Evolutionary conservation across 30 jellyfish, hydroid and myxozoan genomes (phyloP), one percentile per base, ranked within the genome.

Genomic region (Turritopsis dohrnii): DNA sequence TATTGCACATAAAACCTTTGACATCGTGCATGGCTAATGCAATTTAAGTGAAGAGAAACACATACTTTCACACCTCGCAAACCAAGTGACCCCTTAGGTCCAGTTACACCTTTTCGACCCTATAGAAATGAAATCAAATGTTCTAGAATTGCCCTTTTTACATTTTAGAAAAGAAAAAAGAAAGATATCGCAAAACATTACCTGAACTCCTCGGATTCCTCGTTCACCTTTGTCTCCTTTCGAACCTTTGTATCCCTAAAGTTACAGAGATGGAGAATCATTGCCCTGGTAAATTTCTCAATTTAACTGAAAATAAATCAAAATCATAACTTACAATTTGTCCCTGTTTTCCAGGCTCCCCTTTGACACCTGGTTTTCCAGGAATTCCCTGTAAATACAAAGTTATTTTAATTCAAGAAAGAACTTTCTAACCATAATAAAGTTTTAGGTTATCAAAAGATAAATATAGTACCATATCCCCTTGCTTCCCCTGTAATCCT

Each of bases 91-190:
- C 77, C 77, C 19, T 69, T 69, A 8, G 77, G 77, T 69, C 77
- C 77, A n/a, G 77, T n/a, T 8, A 69, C 77, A 69, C 77, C 77
- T 69, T 69, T 69, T 69, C 16, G 28, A n/a, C 77, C 77, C 77
- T 69, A 69, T 9, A 69, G 19, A 69, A 69, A 27, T 69, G 30
- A 0, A 69, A 66, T 9, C 28, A 69, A 19, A n/a, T 7, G 9
- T n/a, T 69, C 22, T 13, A 3, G 60, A 41, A 41, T 41, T 41
- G 5, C 60, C 5, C 60, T 41, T 41, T 41, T n/a, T 1, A 1
- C 77, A 69, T 69, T 7, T 8, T 16, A 7, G 19, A 0, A 7
- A 69, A 69, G 19, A 69, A 69, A 27, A 16, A 27, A 7, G 30
- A 69, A 69, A 0, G 19, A 69, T 69, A 69, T 23, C 22, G 22